Evolutionary conservation across 2,888 invertebrate genomes (phyloP), one percentile per base, ranked within the genome.

Genomic region (Cryptocephalus primarius): DNA sequence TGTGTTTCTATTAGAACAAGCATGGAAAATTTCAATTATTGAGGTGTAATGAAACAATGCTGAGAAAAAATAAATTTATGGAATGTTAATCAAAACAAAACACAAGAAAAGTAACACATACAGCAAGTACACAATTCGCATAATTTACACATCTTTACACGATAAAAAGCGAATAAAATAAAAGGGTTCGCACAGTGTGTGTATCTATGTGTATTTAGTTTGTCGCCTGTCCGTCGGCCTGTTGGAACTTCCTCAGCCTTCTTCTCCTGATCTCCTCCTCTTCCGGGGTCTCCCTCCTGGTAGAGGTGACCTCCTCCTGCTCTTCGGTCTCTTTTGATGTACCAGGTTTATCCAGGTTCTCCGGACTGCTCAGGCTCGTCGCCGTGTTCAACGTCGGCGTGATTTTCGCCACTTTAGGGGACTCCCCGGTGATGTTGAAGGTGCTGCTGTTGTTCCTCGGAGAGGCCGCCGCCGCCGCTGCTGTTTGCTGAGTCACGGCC

Each of bases 231-330:
- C 22, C 22, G 22, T 22, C 22, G 22, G 22, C 22, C 22, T 60
- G 58, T 42, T 64, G 58, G 53, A 86, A 88, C 71, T 84, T 85
- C 72, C 84, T 80, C 68, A 88, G 73, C 70, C 88, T 78, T 65
- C 86, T 77, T 72, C 83, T 80, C 68, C 88, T 76, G 48, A 88
- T 73, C 64, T 88, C 85, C 61, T 79, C 80, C 61, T 79, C 80
- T 36, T 82, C 75, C 49, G 77, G 74, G 43, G 55, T 48, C 33
- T 45, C 39, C 8, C 33, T 40, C 38, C 41, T 42, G 49, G 40
- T 14, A 39, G 45, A 13, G 13, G 34, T n/a, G 32, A 36, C 32
- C 33, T 34, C 8, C n/a, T 33, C 39, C 8, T 32, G 39, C 33
- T 9, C 8, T 2, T 46, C 42, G 8, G 22, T 40, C 22, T 22